Conservation (phyloP, 2,113 vertebrate genomes). For the Blennius ocellaris region DNA sequence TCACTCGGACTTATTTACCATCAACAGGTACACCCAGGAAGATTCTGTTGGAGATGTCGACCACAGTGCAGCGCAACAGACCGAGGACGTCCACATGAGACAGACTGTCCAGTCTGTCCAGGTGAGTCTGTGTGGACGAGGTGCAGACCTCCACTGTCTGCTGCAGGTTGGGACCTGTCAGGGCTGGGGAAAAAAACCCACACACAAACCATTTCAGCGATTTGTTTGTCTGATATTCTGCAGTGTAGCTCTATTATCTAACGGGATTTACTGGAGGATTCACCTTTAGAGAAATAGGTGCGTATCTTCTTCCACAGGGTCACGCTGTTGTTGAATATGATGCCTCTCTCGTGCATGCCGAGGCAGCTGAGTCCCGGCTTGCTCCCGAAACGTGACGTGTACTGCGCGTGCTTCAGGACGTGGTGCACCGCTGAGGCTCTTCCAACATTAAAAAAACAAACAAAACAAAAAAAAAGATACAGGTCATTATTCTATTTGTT, state of each 20-base stretch:
- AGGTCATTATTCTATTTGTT: not conserved
- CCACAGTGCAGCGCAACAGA: slow-evolving; percentile 89
- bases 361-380: slow-evolving; percentile 89
- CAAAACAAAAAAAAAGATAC: not conserved
- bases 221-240: not conserved
- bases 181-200: slow-evolving; percentile 84
- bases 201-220: not conserved
- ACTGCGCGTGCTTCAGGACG: slow-evolving; percentile 88
- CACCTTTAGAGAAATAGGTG: slow-evolving; percentile 92
- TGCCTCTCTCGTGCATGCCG: slow-evolving; percentile 93
- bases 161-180: slow-evolving; percentile 90
- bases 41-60: slow-evolving; percentile 92
- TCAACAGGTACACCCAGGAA: slow-evolving; percentile 90
- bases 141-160: slow-evolving; percentile 85
- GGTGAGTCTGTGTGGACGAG: slow-evolving; percentile 80
- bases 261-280: not conserved
- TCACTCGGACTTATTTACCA: slow-evolving; percentile 76
- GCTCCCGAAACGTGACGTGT: slow-evolving; percentile 92
- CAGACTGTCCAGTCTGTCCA: slow-evolving; percentile 63
- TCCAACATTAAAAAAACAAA: not conserved
- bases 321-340: slow-evolving; percentile 95
- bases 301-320: slow-evolving; percentile 89
- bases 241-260: not conserved
- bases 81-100: slow-evolving; percentile 85
- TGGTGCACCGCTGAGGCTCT: slow-evolving; percentile 91